Percentiles rank a stretch among this genome's conserved stretches.
phyloP scores from a whole-genome alignment of 2,797 vertebrate genomes.

The Lagocephalus sceleratus region DNA sequence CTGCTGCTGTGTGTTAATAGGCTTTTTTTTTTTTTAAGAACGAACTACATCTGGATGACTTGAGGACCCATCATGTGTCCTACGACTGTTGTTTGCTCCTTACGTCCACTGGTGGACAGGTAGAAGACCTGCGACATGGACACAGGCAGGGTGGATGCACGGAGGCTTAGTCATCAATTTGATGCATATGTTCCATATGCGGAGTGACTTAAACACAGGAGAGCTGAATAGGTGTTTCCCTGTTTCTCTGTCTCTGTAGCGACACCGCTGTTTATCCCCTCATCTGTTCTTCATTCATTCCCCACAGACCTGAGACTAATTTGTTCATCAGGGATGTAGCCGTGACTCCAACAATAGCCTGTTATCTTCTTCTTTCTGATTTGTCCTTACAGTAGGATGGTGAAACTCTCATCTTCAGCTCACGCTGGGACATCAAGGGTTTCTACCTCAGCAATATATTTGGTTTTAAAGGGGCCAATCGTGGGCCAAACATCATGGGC shows the following conservation, averaged over 20 bases:
- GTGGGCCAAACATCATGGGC: not conserved
- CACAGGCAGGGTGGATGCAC: not conserved
- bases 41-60: too few species aligned
- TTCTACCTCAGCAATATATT: conserved; percentile 4
- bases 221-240: conserved; percentile 2
- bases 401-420: conserved; percentile 24
- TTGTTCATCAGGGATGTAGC: conserved; percentile 41
- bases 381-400: conserved; percentile 1
- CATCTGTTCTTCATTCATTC: conserved; percentile 27
- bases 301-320: conserved; percentile 39
- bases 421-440: conserved; percentile 23
- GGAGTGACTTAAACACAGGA: not conserved
- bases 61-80: too few species aligned
- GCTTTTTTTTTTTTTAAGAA: too few species aligned
- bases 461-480: conserved; percentile 11
- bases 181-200: not conserved
- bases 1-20: too few species aligned
- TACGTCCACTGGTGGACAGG: too few species aligned
- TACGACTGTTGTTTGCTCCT: too few species aligned
- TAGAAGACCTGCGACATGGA: too few species aligned
- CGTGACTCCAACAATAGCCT: conserved; percentile 21
- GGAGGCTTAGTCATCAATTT: not conserved
- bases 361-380: conserved; percentile 3
- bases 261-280: conserved; percentile 13
- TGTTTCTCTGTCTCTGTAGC: conserved; percentile 18